phyloP scores from a whole-genome alignment of 2,888 invertebrate genomes.

The Limnephilus auricula region DNA sequence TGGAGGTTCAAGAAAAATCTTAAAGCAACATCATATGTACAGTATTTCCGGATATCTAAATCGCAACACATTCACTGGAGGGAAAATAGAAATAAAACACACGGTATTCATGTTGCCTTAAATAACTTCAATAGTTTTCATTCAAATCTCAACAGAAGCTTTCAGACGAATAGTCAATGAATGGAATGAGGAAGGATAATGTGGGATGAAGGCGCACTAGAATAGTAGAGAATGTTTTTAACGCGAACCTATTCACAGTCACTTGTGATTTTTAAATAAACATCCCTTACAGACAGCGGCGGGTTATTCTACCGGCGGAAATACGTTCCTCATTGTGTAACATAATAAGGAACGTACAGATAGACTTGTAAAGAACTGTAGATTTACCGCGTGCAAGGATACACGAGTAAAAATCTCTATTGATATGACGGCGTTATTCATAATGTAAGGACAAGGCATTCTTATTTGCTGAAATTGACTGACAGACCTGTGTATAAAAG shows the following conservation, averaged over 20 bases:
- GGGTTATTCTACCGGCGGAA: constrained; percentile 23
- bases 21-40: background rate
- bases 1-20: background rate
- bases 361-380: background rate
- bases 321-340: constrained; percentile 25
- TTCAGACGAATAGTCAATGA: background rate
- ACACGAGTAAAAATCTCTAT: background rate
- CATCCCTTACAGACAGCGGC: constrained; percentile 12
- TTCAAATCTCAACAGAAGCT: background rate
- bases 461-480: background rate
- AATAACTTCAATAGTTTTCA: background rate
- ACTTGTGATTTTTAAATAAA: constrained; percentile 27
- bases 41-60: background rate
- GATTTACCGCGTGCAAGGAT: background rate
- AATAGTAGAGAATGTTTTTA: constrained; percentile 2
- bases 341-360: constrained; percentile 23
- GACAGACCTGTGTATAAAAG: background rate
- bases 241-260: constrained; percentile 15
- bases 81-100: background rate
- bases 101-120: background rate
- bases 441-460: background rate
- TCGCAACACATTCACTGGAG: background rate
- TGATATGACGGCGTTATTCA: constrained; percentile 10
- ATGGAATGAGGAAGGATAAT: background rate
- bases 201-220: background rate